A percentile compares a stretch with the other conserved stretches of the same genome.
These are phyloP conservation scores for Camponotus fellah DNA, from an alignment of 2,888 invertebrate genomes.

Conservation along the genomic window DNA sequence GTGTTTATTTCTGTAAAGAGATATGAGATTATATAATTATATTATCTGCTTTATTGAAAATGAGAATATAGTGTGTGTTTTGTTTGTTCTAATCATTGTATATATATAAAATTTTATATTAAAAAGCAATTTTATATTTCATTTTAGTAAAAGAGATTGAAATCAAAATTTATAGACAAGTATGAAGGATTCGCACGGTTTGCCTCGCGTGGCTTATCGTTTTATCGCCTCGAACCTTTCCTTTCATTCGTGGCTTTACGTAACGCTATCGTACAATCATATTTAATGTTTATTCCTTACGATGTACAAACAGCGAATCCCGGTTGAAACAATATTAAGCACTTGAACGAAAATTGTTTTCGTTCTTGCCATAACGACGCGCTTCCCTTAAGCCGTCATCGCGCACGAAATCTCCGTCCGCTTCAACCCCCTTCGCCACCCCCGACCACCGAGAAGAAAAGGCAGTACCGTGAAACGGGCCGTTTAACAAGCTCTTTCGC, in stretches of 20 bases:
- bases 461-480: slow-evolving; percentile 69
- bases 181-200: background rate
- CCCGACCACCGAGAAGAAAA: slow-evolving; percentile 56
- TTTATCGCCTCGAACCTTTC: background rate
- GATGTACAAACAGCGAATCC: slow-evolving; percentile 20
- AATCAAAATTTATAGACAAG: background rate
- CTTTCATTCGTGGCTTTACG: background rate
- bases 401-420: slow-evolving; percentile 43
- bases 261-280: background rate
- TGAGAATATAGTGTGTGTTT: background rate
- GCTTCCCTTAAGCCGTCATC: slow-evolving; percentile 49
- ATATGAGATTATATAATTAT: background rate
- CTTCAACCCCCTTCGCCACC: background rate
- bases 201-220: background rate
- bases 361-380: slow-evolving; percentile 43
- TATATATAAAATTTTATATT: background rate
- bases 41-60: background rate
- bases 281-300: slow-evolving; percentile 20
- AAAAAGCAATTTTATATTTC: background rate
- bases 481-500: slow-evolving; percentile 77
- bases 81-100: background rate
- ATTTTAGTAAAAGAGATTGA: background rate
- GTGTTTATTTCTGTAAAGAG: background rate
- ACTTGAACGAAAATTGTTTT: slow-evolving; percentile 49
- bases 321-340: slow-evolving; percentile 22